Base-by-base conservation (phyloP, 2,113 vertebrate genomes). In the Tricholaema leucomelas region DNA sequence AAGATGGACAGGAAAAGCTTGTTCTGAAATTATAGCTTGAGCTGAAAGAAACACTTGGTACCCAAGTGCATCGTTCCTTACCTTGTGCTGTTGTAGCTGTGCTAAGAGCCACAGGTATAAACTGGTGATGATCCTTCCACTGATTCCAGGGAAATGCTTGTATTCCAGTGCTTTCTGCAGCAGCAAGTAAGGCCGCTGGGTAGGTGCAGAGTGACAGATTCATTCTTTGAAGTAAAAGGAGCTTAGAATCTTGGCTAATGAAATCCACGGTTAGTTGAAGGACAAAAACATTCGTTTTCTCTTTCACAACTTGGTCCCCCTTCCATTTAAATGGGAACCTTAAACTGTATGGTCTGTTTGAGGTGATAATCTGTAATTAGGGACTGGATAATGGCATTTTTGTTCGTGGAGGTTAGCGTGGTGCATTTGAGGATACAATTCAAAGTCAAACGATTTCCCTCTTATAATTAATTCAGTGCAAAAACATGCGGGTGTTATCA, bases 61-160 rank as follows among this genome's bases (percentile, higher is more conserved):
- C 42, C 38, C 30, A 30, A 81, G 55, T 12, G 40, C 48, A n/a
- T 63, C 10, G 1, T n/a, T 40, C 11, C 33, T 70, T n/a, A 48
- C n/a, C 12, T 31, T 48, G 36, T 31, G n/a, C 24, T 81, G 6
- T 14, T 24, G 63, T 18, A 25, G n/a, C 8, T 93, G 28, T 72
- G 71, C 59, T 72, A 20, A 48, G 65, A 60, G 75, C 27, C 36
- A 58, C 52, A 71, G 24, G 87, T 7, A 8, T 10, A 48, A 77
- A 55, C 8, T 21, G 25, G 48, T 25, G 5, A 48, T 48, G 4
- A 35, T 70, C 33, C 44, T 74, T 78, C 59, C 30, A 40, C 18
- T 21, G 2, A 0, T 58, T 76, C 33, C 44, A 54, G 40, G 24
- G 9, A 18, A 50, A 40, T 0, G 0, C n/a, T 65, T 70, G 17